Base-by-base conservation (phyloP, 2,797 vertebrate species). In the Sebastolobus altivelis region DNA sequence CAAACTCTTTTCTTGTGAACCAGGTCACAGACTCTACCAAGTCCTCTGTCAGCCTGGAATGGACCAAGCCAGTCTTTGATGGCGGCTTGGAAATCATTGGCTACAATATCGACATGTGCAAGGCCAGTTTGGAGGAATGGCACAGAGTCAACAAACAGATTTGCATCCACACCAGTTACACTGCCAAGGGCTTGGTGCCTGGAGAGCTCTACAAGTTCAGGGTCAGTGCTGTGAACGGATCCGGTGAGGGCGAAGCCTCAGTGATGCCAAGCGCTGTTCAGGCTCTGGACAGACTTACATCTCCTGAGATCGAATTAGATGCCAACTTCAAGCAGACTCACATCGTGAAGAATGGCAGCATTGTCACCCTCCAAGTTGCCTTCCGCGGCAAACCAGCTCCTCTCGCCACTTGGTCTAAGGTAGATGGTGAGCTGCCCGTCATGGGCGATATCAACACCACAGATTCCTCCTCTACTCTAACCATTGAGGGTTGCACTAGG, bases 31-130 rank as follows among this genome's bases (percentile, higher is more conserved):
- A 99, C 75, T 98, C 99, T 55, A 98, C 98, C 2, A 99, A 99
- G 92, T 97, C 97, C 58, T 99, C 98, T 7, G 93, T 99, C 84
- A 97, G 95, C 72, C 92, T 99, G 89, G 97, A 98, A 95, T 99
- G 99, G 99, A 97, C 97, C 78, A 98, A 95, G 84, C 99, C 99
- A 46, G 97, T 99, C 76, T 99, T 99, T 87, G 98, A 99, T 70
- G 99, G 99, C 27, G 99, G 99, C 74, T 67, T 98, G 95, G 97
- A 97, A 93, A 98, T 99, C 77, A 99, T 99, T 89, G 99, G 99
- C 18, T 99, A 99, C 87, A 96, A 99, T 79, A 97, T 99, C 77
- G 98, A 99, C 86, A 99, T 99, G 97, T 99, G 97, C 93, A 99
- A 99, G 92, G 97, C 98, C 91, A 97, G 97, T 87, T 96, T 99